phyloP scores from a whole-genome alignment of 2,113 vertebrate species.

The Petroica traversi region DNA sequence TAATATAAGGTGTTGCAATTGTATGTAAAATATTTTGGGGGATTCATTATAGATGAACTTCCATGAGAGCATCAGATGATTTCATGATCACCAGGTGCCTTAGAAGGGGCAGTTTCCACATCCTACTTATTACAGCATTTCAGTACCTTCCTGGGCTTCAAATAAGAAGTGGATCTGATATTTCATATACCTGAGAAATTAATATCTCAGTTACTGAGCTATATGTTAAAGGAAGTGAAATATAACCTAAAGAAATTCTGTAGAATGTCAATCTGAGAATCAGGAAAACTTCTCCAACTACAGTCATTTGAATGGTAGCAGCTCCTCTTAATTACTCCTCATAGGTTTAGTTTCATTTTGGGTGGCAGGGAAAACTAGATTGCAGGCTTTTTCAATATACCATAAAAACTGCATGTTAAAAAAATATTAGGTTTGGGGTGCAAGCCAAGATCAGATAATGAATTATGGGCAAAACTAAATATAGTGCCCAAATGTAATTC shows the following conservation, averaged over 20 bases:
- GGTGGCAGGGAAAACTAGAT: neutral
- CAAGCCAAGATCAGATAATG: neutral
- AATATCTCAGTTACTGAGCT: neutral
- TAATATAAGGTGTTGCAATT: neutral
- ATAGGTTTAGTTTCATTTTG: neutral
- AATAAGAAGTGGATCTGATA: neutral
- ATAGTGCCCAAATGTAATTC: neutral
- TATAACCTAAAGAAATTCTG: neutral
- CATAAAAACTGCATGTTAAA: neutral
- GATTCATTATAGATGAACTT: neutral
- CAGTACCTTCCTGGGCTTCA: neutral
- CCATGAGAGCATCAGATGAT: neutral
- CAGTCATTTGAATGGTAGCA: neutral
- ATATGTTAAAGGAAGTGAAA: neutral
- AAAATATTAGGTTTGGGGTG: neutral
- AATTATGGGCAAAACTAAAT: neutral
- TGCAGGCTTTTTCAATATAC: neutral
- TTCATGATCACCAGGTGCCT: neutral
- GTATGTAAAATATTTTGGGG: neutral
- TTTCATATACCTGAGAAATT: neutral
- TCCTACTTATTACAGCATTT: neutral
- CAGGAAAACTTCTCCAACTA: neutral
- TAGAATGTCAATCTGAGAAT: neutral
- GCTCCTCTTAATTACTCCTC: neutral
- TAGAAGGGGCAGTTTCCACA: neutral